phyloP scores from a whole-genome alignment of 1,140 invertebrate genomes.

The Calliopsis andreniformis region DNA sequence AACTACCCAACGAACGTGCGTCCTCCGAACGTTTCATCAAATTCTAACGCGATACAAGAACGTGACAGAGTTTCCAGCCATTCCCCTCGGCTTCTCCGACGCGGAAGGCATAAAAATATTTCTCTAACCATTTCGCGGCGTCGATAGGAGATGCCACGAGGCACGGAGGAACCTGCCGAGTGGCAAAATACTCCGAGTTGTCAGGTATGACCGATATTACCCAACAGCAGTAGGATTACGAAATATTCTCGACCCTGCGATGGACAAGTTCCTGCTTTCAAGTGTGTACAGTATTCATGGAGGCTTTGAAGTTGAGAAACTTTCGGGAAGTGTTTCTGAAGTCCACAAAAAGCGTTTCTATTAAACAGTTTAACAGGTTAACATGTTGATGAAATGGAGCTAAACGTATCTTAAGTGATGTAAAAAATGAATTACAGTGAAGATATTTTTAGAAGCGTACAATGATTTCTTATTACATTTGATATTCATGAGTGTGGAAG shows the following conservation, averaged over 20 bases:
- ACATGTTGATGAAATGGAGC: too few species aligned
- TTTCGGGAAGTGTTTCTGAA: too few species aligned
- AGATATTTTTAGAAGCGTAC: too few species aligned
- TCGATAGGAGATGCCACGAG: conserved; percentile 34
- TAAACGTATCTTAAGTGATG: too few species aligned
- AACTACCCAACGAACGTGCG: conserved; percentile 16
- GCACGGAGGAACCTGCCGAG: conserved; percentile 4
- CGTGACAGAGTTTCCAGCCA: conserved; percentile 60
- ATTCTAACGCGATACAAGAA: conserved; percentile 61
- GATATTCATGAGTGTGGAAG: too few species aligned
- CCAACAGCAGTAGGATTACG: not conserved
- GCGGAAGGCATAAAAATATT: conserved; percentile 56
- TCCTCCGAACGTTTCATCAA: conserved; percentile 61
- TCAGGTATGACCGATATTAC: conserved; percentile 10
- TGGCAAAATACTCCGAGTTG: conserved; percentile 35
- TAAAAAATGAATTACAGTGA: too few species aligned
- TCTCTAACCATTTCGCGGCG: conserved; percentile 51
- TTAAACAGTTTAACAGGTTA: too few species aligned
- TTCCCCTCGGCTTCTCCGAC: conserved; percentile 22
- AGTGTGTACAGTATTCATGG: not conserved
- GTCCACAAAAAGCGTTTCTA: too few species aligned
- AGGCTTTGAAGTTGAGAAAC: not conserved
- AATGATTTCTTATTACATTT: too few species aligned
- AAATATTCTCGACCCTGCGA: not conserved
- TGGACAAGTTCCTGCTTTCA: too few species aligned